Evolutionary conservation across 35 echinoderm and acorn worm species (phyloP), one percentile per base, ranked within the genome.

Genomic region (Anneissia japonica): DNA sequence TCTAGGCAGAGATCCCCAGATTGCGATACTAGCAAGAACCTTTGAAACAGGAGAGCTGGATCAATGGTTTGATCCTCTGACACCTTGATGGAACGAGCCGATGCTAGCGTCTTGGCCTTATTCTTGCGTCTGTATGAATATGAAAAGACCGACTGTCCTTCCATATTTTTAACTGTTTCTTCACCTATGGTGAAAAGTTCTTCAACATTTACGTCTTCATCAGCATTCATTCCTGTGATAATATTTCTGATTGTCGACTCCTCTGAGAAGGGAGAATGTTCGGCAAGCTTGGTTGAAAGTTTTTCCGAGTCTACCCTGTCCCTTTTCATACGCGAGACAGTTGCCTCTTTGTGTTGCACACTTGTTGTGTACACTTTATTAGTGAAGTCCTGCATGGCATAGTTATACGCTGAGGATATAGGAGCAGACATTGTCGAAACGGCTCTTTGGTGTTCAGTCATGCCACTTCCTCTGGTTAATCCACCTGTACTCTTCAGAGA

Each of bases 321-420:
- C 32, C 80, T 72, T 21, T 32, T 77, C 33, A 76, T 84, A 36
- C 81, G 76, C 74, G 87, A 9, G 3, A 75, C 76, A 30, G 90
- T 82, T 37, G 28, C 26, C 0, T 92, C 84, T 87, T 87, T 87
- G 51, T 87, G 85, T 64, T 92, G 90, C 32, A 90, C 87, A 84
- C 83, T 90, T 74, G 91, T 93, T 4, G 55, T 74, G 76, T 90
- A 93, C 12, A 73, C 34, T 29, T 86, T 56, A 29, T 75, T 29
- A 38, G 34, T 90, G 43, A 93, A 84, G 31, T 90, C 91, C 51
- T 93, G 87, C 87, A 90, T 86, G 38, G 87, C 91, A 81, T 30
- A 34, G 77, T 93, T 93, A 31, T 79, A 46, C 77, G 80, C 81
- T 9, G 77, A 81, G 32, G 30, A 39, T 56, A 85, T 51, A 31